phyloP scores from a whole-genome alignment of 2,888 invertebrate genomes.

The Allophyes oxyacanthae region DNA sequence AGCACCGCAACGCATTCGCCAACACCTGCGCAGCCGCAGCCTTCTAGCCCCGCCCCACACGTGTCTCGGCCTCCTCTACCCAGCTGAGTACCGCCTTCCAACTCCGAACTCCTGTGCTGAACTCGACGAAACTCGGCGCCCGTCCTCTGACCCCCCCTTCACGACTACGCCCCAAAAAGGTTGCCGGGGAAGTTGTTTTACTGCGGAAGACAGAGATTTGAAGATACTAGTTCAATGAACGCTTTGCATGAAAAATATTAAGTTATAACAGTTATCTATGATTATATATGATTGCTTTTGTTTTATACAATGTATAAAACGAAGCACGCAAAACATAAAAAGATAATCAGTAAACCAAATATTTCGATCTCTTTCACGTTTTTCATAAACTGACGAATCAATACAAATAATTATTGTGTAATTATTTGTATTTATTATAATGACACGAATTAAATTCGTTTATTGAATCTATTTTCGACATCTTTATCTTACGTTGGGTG shows the following conservation, averaged over 20 bases:
- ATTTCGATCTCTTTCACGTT: conserved; percentile 13
- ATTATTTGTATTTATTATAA: conserved; percentile 45
- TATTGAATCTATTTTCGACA: conserved; percentile 48
- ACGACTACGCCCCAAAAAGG: conserved; percentile 75
- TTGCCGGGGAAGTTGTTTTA: conserved; percentile 81
- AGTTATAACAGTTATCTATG: conserved; percentile 18
- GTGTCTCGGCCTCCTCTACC: conserved; percentile 82
- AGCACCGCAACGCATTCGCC: conserved; percentile 85
- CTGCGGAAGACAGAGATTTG: conserved; percentile 61
- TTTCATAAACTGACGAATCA: conserved; percentile 34
- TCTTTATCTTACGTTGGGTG: conserved; percentile 55
- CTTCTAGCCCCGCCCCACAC: conserved; percentile 81
- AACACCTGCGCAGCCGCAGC: conserved; percentile 84
- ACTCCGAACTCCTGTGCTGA: conserved; percentile 90
- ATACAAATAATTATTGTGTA: conserved; percentile 30
- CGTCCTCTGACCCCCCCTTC: conserved; percentile 82
- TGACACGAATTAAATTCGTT: conserved; percentile 28
- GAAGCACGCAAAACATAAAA: conserved; percentile 26
- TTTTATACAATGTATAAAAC: conserved; percentile 20
- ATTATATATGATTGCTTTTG: conserved; percentile 12
- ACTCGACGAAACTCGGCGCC: conserved; percentile 89
- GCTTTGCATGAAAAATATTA: conserved; percentile 54
- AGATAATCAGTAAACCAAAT: background rate
- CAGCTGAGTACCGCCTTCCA: conserved; percentile 89
- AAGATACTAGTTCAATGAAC: conserved; percentile 60